Base-by-base conservation (phyloP, 2,888 invertebrate genomes). In the Teinopalpus imperialis region DNA sequence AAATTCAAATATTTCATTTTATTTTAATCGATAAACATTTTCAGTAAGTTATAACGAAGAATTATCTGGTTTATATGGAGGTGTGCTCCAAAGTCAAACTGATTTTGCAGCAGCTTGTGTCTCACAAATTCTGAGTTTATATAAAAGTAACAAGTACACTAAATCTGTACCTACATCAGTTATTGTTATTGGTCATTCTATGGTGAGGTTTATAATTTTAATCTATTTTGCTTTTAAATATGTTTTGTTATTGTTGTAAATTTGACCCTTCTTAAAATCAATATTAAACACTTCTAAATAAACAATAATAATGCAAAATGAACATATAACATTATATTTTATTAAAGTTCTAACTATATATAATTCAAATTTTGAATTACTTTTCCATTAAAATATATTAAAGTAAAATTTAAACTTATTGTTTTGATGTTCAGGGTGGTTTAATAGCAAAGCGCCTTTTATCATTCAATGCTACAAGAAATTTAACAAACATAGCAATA, bases 111-210 rank as follows among this genome's bases (percentile, higher is more conserved):
- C 92, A 31, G 80, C 90, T 32, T 93, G 94, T 51, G 91, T 98
- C 42, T 76, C 91, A 39, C 91, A 91, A 57, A 94, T 98, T 63
- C 81, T 97, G 44, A 89, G 91, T 39, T 80, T 98, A 29, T 98
- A 98, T 53, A 77, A 77, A 48, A 73, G 79, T 75, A 74, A 88
- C 56, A 69, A 80, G 59, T 79, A 80, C 53, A 71, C 81, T 46
- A 71, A 89, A 69, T 61, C 76, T 55, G 60, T 83, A 48, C 81
- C 86, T 6, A 73, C 80, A 57, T 57, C 93, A 91, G 92, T 99
- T 8, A 90, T 98, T 31, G 72, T 99, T 0, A 93, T 98, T 69
- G 98, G 98, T 3, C 98, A 99, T 90, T 99, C 98, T 4, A 97
- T 98, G 96, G 96, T 95, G 81, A 81, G 82, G 59, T 18, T 23